Conservation (phyloP, 2,888 invertebrate species). For the Drosophila formosana region DNA sequence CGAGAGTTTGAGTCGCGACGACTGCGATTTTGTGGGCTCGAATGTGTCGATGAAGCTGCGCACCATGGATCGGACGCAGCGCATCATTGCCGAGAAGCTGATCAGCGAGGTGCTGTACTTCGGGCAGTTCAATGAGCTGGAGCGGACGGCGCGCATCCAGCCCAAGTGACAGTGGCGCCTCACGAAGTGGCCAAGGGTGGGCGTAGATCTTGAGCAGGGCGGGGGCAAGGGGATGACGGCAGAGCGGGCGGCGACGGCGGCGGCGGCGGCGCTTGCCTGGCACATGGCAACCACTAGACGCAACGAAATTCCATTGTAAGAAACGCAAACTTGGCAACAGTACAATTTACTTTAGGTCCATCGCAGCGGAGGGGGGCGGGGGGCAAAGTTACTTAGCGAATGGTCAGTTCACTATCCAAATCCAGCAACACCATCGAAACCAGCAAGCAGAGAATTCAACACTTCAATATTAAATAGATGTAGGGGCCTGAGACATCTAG, state of each 20-base stretch:
- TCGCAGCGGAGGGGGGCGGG: conserved; percentile 29
- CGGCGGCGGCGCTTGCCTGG: conserved; percentile 42
- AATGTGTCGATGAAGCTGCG: conserved; percentile 83
- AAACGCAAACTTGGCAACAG: conserved; percentile 40
- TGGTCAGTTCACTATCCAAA: neutral
- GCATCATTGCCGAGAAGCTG: conserved; percentile 84
- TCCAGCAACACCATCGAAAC: too few relatives aligned
- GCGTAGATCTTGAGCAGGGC: conserved; percentile 26
- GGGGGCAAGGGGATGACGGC: conserved; percentile 21
- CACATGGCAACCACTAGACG: conserved; percentile 60
- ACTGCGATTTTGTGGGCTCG: conserved; percentile 83
- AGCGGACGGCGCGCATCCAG: conserved; percentile 82
- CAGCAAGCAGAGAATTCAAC: conserved; percentile 2
- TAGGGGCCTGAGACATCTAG: conserved; percentile 67
- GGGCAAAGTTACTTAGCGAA: conserved; percentile 65
- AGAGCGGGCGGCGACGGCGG: conserved; percentile 2
- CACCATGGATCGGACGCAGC: conserved; percentile 84
- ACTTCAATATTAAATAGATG: conserved; percentile 60
- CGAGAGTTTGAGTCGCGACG: conserved; percentile 80
- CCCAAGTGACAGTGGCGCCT: conserved; percentile 82
- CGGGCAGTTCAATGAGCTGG: conserved; percentile 84
- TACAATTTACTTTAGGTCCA: conserved; percentile 73
- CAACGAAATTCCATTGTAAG: conserved; percentile 65
- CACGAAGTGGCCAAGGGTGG: conserved; percentile 49
- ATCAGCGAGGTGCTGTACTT: conserved; percentile 84